Percentiles rank a stretch among this genome's conserved stretches.
Conservation (phyloP, 2,113 vertebrate species). For the Myrmophylax atrothorax region DNA sequence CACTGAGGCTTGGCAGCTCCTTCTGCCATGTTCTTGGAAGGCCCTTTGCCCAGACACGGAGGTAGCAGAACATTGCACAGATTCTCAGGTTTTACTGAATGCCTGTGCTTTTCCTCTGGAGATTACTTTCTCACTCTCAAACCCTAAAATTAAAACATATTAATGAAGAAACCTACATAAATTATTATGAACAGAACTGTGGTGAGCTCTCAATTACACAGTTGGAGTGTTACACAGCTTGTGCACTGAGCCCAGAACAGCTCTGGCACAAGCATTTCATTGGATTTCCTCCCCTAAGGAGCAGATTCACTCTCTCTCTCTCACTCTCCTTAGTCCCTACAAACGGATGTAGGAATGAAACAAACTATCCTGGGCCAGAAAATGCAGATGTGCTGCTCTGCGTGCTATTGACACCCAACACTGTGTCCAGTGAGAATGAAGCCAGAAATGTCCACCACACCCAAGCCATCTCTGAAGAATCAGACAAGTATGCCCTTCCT, state of each 20-base stretch:
- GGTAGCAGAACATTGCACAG: background rate
- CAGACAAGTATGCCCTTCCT: slow-evolving; percentile 1
- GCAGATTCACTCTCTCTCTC: slow-evolving; percentile 19
- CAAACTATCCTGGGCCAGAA: slow-evolving; percentile 32
- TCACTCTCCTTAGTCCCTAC: background rate
- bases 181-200: background rate
- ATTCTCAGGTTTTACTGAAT: background rate
- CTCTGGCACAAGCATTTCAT: background rate
- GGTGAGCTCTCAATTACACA: background rate
- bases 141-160: background rate
- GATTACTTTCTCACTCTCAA: background rate
- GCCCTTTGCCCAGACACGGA: background rate
- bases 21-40: background rate
- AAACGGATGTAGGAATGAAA: slow-evolving; percentile 56
- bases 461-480: slow-evolving; percentile 14
- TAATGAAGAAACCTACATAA: background rate
- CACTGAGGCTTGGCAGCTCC: background rate
- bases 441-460: slow-evolving; percentile 26
- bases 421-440: background rate
- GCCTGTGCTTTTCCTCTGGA: background rate
- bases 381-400: slow-evolving; percentile 60
- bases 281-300: slow-evolving; percentile 53
- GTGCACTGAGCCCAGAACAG: background rate
- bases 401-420: slow-evolving; percentile 28
- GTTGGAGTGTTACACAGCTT: background rate